These are phyloP conservation scores for Adrianichthys oophorus DNA, from an alignment of 2,797 vertebrate genomes.

Conservation along the genomic window DNA sequence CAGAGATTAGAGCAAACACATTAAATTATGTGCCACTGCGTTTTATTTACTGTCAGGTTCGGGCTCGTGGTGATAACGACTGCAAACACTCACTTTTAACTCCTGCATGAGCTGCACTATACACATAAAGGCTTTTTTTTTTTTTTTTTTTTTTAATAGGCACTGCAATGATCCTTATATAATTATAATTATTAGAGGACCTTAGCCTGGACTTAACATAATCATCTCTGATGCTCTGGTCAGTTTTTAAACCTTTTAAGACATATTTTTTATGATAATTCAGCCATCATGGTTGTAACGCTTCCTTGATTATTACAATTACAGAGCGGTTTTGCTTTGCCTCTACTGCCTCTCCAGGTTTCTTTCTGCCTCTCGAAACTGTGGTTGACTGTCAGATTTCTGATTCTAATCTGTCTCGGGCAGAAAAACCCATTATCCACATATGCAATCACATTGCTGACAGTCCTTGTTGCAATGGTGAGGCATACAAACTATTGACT, in stretches of 20 bases:
- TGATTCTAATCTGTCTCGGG: constrained; percentile 4
- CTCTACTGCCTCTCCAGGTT: constrained; percentile 2
- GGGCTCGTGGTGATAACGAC: constrained; percentile 17
- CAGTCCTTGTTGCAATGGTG: neutral
- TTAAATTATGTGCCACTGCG: constrained; percentile 60
- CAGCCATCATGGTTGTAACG: constrained; percentile 54
- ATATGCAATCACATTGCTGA: neutral
- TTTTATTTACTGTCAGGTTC: constrained; percentile 54
- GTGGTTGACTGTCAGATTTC: constrained; percentile 16
- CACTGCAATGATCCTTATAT: constrained; percentile 28
- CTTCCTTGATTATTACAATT: constrained; percentile 64
- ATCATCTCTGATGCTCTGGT: constrained; percentile 31
- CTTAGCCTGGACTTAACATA: constrained; percentile 29
- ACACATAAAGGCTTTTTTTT: neutral
- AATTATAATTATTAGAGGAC: constrained; percentile 56
- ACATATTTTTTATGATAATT: constrained; percentile 33
- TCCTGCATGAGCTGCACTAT: neutral
- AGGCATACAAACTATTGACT: too few species aligned
- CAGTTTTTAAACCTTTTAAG: constrained; percentile 39
- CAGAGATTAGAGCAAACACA: constrained; percentile 69
- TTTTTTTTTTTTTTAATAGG: constrained; percentile 15
- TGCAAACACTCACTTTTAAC: constrained; percentile 29
- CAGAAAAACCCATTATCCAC: constrained; percentile 9
- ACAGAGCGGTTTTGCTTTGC: constrained; percentile 30
- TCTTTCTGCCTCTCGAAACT: constrained; percentile 9